Conservation (phyloP, 1,140 invertebrate genomes). For the Heliconius hermathena region DNA sequence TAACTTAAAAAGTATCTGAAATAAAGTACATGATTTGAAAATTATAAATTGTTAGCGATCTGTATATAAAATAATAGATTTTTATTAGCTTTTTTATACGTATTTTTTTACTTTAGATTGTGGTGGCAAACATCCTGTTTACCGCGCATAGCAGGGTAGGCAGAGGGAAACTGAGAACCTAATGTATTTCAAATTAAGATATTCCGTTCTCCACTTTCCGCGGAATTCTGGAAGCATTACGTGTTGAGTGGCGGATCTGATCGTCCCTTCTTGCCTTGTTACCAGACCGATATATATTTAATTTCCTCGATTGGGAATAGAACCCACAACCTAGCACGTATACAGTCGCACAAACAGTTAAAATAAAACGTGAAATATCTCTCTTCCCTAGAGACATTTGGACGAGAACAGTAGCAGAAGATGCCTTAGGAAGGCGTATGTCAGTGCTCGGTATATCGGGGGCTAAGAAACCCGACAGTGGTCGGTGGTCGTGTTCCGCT, state of each 20-base stretch:
- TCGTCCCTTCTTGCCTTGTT: too few relatives aligned
- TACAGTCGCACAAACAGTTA: background rate
- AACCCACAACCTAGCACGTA: too few relatives aligned
- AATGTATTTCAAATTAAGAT: too few relatives aligned
- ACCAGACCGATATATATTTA: too few relatives aligned
- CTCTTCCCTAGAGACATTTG: conserved; percentile 82
- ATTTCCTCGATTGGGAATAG: too few relatives aligned
- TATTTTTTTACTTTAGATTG: too few relatives aligned
- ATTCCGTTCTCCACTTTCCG: too few relatives aligned
- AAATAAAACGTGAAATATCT: background rate
- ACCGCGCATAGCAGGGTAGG: too few relatives aligned
- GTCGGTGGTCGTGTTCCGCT: conserved; percentile 88
- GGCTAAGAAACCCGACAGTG: conserved; percentile 85
- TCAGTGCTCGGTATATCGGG: conserved; percentile 86
- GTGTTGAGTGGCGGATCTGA: too few relatives aligned
- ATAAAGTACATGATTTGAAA: background rate
- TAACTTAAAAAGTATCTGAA: background rate
- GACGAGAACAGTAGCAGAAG: conserved; percentile 84
- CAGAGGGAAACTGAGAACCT: too few relatives aligned
- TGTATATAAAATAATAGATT: background rate
- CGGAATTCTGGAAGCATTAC: too few relatives aligned
- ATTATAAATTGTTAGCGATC: background rate
- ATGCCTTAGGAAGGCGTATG: conserved; percentile 85
- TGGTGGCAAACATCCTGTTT: too few relatives aligned
- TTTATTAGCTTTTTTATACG: background rate